These are phyloP conservation scores for Phyllostomus discolor DNA, from an alignment of 2,113 vertebrate species.

Conservation along the genomic window DNA sequence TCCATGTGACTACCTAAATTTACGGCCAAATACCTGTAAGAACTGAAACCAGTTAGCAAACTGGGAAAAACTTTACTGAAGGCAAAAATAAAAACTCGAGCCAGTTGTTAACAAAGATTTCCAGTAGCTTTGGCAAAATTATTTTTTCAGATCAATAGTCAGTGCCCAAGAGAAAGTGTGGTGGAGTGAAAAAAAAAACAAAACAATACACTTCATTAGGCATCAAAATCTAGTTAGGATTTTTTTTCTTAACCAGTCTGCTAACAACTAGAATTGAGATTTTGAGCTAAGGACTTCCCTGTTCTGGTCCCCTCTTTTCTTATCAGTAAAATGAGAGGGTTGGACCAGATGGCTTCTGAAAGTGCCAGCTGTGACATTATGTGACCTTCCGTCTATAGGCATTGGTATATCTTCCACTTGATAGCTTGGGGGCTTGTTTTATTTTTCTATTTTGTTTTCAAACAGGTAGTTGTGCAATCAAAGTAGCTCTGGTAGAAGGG, in stretches of 20 bases:
- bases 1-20: not conserved
- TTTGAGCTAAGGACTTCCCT: not conserved
- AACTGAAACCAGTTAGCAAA: not conserved
- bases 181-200: not conserved
- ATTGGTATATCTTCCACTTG: not conserved
- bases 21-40: not conserved
- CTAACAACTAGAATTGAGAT: not conserved
- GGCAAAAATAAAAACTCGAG: constrained; percentile 34
- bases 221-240: not conserved
- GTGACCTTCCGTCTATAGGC: not conserved
- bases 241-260: not conserved
- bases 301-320: not conserved
- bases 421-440: not conserved
- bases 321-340: not conserved
- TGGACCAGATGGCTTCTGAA: not conserved
- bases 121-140: constrained; percentile 35
- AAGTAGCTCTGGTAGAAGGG: not conserved
- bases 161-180: not conserved
- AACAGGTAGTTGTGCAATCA: not conserved
- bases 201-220: not conserved
- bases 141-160: constrained; percentile 20
- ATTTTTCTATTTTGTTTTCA: not conserved
- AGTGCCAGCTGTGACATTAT: not conserved
- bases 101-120: not conserved
- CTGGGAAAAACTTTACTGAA: not conserved